Evolutionary conservation across 2,888 invertebrate genomes (phyloP).

Genomic region (Salticus scenicus): DNA sequence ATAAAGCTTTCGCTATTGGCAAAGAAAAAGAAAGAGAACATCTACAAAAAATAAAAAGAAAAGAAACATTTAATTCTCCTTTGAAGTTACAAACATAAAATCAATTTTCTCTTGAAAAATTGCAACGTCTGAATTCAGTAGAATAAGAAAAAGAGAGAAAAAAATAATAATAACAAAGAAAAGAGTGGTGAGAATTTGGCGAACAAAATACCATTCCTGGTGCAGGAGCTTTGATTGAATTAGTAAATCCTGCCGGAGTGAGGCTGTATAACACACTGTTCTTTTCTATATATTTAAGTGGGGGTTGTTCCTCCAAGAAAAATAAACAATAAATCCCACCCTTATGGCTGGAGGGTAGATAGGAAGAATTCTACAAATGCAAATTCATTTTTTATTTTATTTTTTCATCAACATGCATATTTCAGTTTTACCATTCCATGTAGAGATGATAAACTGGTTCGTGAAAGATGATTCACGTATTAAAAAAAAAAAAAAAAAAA

Average conservation of each 20-base stretch:
- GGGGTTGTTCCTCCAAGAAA: background rate
- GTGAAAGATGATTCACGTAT: too few species aligned
- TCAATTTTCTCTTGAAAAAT: conserved; percentile 7
- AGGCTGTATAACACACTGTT: background rate
- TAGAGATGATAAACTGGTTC: too few species aligned
- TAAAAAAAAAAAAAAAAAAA: too few species aligned
- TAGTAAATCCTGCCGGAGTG: background rate
- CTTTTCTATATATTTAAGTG: background rate
- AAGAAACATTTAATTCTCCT: conserved; percentile 15
- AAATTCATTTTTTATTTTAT: too few species aligned
- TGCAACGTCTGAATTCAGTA: background rate
- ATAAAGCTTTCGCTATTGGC: too few species aligned
- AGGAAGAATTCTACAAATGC: background rate
- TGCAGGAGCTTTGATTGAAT: background rate
- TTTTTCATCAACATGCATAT: too few species aligned
- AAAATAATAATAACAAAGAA: too few species aligned
- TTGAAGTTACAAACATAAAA: conserved; percentile 11
- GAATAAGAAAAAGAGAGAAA: background rate
- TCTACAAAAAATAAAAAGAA: too few species aligned
- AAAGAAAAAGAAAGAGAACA: too few species aligned
- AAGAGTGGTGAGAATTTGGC: background rate
- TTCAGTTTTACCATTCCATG: too few species aligned
- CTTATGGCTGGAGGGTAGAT: background rate
- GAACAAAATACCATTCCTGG: background rate
- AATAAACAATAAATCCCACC: background rate